phyloP scores from a whole-genome alignment of 2,888 invertebrate species.

The Lepidonotus clava region DNA sequence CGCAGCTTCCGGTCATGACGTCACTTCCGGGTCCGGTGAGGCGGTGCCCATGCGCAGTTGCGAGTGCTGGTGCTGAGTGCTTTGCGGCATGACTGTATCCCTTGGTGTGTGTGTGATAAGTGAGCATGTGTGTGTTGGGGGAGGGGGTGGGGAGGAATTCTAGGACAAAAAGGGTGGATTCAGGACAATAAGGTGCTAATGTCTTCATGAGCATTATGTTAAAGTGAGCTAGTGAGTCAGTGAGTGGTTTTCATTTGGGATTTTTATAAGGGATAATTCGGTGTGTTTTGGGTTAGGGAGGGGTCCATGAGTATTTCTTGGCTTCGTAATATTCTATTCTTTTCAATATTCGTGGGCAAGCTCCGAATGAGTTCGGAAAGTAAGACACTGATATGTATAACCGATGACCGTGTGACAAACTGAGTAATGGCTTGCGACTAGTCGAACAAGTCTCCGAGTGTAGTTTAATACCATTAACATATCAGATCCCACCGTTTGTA shows the following conservation, averaged over 20 bases:
- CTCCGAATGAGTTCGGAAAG: not conserved
- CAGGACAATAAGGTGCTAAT: not conserved
- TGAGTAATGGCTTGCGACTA: not conserved
- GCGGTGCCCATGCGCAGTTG: not conserved
- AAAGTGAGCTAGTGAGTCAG: not conserved
- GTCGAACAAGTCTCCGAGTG: no score
- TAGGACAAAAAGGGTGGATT: no score
- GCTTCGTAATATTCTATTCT: no score
- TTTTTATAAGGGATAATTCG: not conserved
- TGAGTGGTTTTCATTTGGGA: not conserved
- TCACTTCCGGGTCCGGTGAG: not conserved
- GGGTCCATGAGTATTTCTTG: constrained; percentile 4
- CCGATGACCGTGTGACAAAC: constrained; percentile 7
- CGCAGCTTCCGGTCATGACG: not conserved
- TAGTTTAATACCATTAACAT: no score
- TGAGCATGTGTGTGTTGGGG: not conserved
- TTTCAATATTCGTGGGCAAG: not conserved
- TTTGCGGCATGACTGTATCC: no score
- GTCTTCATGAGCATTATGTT: not conserved
- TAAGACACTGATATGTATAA: constrained; percentile 52
- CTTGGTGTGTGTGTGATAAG: not conserved
- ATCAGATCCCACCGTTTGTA: no score
- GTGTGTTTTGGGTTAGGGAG: not conserved
- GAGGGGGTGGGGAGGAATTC: not conserved
- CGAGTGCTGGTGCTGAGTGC: not conserved